Conservation (phyloP, 1,140 invertebrate genomes). For the Pteromalus puparum region DNA sequence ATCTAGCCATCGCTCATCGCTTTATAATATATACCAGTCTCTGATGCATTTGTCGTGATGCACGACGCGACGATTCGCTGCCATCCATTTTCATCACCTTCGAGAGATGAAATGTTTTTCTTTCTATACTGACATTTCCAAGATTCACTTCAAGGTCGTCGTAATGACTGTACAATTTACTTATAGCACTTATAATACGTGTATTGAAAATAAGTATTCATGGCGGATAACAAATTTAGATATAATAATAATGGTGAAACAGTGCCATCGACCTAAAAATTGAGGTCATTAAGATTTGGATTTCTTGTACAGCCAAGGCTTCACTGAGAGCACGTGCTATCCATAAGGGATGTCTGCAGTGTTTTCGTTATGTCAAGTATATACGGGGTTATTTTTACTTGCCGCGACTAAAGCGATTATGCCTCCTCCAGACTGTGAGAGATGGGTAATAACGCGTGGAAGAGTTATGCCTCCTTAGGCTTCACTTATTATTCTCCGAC, state of each 20-base stretch:
- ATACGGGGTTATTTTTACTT: constrained; percentile 17
- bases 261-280: constrained; percentile 6
- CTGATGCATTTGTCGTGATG: background rate
- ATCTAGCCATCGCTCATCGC: constrained; percentile 13
- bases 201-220: too few species aligned
- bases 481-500: constrained; percentile 11
- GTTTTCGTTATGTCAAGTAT: constrained; percentile 32
- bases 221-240: too few species aligned
- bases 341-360: background rate
- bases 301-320: background rate
- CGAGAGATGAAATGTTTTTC: too few species aligned
- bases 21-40: background rate
- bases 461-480: constrained; percentile 21
- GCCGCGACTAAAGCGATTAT: background rate
- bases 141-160: too few species aligned
- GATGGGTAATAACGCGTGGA: constrained; percentile 16
- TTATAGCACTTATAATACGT: too few species aligned
- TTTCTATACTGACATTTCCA: too few species aligned
- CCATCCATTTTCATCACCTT: background rate
- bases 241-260: background rate
- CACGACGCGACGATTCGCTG: background rate
- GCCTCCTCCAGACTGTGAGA: background rate
- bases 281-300: background rate
- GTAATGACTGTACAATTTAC: too few species aligned
- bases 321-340: constrained; percentile 12